Base-by-base conservation (phyloP, 92 coral and sea anemone species). In the Palythoa heliodiscus region DNA sequence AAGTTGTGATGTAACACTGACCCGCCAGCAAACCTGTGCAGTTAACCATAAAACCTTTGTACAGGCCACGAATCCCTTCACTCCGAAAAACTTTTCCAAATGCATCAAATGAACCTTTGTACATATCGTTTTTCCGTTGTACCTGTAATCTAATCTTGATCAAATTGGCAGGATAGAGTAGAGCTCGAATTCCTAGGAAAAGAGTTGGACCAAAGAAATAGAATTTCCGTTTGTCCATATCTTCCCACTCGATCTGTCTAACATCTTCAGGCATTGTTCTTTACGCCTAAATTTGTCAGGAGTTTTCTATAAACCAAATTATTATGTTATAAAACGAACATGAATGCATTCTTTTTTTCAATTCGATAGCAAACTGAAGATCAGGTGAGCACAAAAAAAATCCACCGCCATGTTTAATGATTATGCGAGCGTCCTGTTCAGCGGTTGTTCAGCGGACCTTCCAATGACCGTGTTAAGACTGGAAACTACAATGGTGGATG, bases 41-140 rank as follows among this genome's bases (percentile, higher is more conserved):
- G 82, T 92, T 96, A 37, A 96, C 94, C 83, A 91, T 73, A 87
- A 88, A 96, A 14, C 99, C 99, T 90, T 96, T 96, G 57, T 96
- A 96, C 67, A 96, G 91, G 19, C 99, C 99, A 43, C 99, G 95
- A n/a, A 94, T 63, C 20, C 99, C 99, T 89, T 96, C 99, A 68
- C 79, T 87, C 61, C 91, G 87, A 7, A 93, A 22, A 14, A 94
- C 93, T 88, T 93, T 96, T 55, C 74, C 88, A 82, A 96, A 95
- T 4, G 99, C 97, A 90, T 96, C 99, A 52, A 90, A 73, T 13
- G 99, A 92, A 57, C 99, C 99, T 68, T 93, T 96, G 81, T 96
- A 96, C 12, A 96, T 89, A 24, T 89, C 92, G 58, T 93, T 89
- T 75, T 96, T 96, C 25, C 96, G 94, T 63, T 96, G 99, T 24